Base-by-base conservation (phyloP, 1,140 invertebrate genomes). In the Dysdera silvatica region DNA sequence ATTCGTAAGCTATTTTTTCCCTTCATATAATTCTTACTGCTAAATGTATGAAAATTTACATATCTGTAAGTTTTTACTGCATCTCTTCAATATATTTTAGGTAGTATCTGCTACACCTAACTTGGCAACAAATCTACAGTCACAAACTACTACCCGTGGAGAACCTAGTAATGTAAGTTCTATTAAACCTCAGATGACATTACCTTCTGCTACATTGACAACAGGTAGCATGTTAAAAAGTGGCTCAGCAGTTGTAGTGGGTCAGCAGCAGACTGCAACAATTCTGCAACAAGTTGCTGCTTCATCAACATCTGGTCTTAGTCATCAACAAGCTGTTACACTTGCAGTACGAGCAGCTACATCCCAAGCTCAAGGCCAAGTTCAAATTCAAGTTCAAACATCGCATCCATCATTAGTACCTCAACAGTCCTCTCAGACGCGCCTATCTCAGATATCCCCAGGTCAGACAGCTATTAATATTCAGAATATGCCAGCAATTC, bases 91-190 rank as follows among this genome's bases (percentile, higher is more conserved):
- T 53, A 10, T 52, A 20, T 24, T 43, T 6, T 18, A 67, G 66
- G 74, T 75, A 29, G 74, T 75, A 4, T 70, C 74, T 24, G 72
- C 71, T 8, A 49, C 67, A 8, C 67, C 68, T 6, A 65, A 54
- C 54, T 41, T 65, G 24, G 43, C 55, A 58, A 52, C 55, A n/a
- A 23, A 53, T 7, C 16, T 32, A 14, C 47, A 51, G n/a, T 7
- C 29, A 12, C 35, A 31, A 33, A 26, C 28, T 4, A 41, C 32
- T 23, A 20, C 56, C 2, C 53, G 52, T 7, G 61, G 59, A 26
- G 59, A 61, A 20, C 59, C 51, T 28, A 48, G 47, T 40, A 41
- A 54, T 54, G 53, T 24, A 18, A 26, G 61, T 4, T 51, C 61
- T 28, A 48, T 64, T 3, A 64, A 64, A 37, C 47, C 61, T 28